Base-by-base conservation (phyloP, 2,797 vertebrate genomes). In the Sphenopsis melanotis region DNA sequence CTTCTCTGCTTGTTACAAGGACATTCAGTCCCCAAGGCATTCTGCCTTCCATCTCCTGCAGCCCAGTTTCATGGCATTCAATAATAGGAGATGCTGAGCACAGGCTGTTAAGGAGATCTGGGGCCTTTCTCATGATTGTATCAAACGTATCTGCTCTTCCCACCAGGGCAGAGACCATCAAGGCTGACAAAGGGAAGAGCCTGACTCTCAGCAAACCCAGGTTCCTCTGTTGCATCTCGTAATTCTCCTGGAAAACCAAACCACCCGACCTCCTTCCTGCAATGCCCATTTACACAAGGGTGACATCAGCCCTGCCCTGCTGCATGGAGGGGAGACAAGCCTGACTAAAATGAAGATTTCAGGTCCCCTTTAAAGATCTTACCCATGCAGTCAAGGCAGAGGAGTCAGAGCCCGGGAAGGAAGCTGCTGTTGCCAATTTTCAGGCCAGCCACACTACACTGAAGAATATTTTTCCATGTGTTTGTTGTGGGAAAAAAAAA, bases 391-490 rank as follows among this genome's bases (percentile, higher is more conserved):
- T 60, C 47, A 80, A 70, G 30, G 46, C 92, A 77, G 56, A 76
- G 36, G 34, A 85, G 30, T 55, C 57, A 47, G 71, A 92, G 79
- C 61, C 87, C 88, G 82, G 68, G 87, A 94, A 94, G 93, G 82
- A 94, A 94, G 57, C 29, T 76, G 65, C 77, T 88, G 34, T 53
- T 83, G 84, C 87, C 76, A 83, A 81, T 68, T 92, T 93, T 92
- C 87, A 93, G 85, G 70, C 65, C 37, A 4, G 68, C 44, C 59
- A 36, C 79, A 11, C 63, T 82, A 52, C 66, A 63, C 34, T 66
- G 80, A 79, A 88, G 82, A 87, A 86, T 72, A 86, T 68, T 95
- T 96, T 96, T 95, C 95, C 95, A 96, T 92, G 70, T 95, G 94
- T 81, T 95, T 97, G 89, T 88, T 95, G 88, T 74, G 89, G 32